Base-by-base conservation (phyloP, 64 coral and sea anemone species). In the Actinia equina region DNA sequence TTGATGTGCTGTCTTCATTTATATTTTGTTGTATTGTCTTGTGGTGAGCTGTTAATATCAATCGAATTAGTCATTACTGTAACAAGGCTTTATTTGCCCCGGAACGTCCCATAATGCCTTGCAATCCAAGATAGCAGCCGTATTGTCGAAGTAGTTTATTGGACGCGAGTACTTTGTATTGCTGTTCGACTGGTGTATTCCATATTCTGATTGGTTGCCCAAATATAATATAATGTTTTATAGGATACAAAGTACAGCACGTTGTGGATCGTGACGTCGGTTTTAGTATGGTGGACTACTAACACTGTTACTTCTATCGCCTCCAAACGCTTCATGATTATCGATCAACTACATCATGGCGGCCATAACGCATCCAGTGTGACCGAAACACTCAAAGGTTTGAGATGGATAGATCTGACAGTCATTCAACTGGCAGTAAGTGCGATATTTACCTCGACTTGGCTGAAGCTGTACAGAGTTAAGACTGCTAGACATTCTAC, bases 401-500 rank as follows among this genome's bases (percentile, higher is more conserved):
- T 77, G 74, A 77, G 43, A 77, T 77, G 74, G 74, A 77, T 77
- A 77, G 74, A 77, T 44, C 43, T 77, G 13, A 41, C 74, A 77
- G 7, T 6, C n/a, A 77, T 77, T 44, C 74, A 77, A 41, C 17
- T 77, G 13, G 74, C 74, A 77, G 6, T 41, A 22, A 77, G 22
- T 44, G 74, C 27, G 9, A 41, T 77, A 14, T 77, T 77, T 12
- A 77, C 74, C n/a, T 2, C 2, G 7, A 16, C 26, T 41, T 77
- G 7, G 74, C 12, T 77, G 5, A 77, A 77, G 74, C 17, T 77
- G 3, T 77, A 16, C 23, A 44, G 74, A 77, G 43, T 30, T 3
- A 77, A 77, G 0, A 43, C 74, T 14, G 17, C 10, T 5, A 11
- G 26, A n/a, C n/a, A n/a, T 22, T 0, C 17, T 25, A 3, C 74